phyloP scores from a whole-genome alignment of 1,140 invertebrate species.

The Thaumatotibia leucotreta region DNA sequence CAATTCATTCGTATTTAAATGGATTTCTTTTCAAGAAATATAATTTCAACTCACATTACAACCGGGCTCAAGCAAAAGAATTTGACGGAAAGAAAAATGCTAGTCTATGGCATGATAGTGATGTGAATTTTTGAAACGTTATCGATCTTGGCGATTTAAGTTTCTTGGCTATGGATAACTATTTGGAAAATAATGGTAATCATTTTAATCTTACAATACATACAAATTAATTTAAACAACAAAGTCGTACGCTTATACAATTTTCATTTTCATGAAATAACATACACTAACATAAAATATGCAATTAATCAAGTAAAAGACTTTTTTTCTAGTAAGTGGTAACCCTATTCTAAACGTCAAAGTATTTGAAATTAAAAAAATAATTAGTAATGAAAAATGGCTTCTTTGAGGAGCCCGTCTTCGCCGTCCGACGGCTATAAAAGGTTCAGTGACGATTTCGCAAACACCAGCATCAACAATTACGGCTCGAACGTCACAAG shows the following conservation, averaged over 20 bases:
- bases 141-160: neutral
- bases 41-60: slow-evolving; percentile 65
- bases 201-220: too few relatives aligned
- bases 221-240: too few relatives aligned
- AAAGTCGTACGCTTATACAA: too few relatives aligned
- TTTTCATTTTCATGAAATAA: too few relatives aligned
- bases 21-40: slow-evolving; percentile 61
- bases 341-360: neutral
- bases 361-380: slow-evolving; percentile 26
- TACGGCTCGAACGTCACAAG: slow-evolving; percentile 77
- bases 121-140: neutral
- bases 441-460: slow-evolving; percentile 77
- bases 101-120: slow-evolving; percentile 29
- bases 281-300: too few relatives aligned
- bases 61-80: slow-evolving; percentile 71
- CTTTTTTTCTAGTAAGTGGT: too few relatives aligned
- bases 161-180: neutral
- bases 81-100: slow-evolving; percentile 32
- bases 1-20: slow-evolving; percentile 39
- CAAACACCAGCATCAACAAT: slow-evolving; percentile 75
- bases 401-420: slow-evolving; percentile 71
- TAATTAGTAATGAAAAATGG: slow-evolving; percentile 68
- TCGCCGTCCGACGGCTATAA: slow-evolving; percentile 77
- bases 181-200: neutral
- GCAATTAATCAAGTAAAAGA: too few relatives aligned